Percentiles rank a stretch among this genome's conserved stretches.
These are phyloP conservation scores for Paramisgurnus dabryanus DNA, from an alignment of 2,113 vertebrate species.

Conservation along the genomic window DNA sequence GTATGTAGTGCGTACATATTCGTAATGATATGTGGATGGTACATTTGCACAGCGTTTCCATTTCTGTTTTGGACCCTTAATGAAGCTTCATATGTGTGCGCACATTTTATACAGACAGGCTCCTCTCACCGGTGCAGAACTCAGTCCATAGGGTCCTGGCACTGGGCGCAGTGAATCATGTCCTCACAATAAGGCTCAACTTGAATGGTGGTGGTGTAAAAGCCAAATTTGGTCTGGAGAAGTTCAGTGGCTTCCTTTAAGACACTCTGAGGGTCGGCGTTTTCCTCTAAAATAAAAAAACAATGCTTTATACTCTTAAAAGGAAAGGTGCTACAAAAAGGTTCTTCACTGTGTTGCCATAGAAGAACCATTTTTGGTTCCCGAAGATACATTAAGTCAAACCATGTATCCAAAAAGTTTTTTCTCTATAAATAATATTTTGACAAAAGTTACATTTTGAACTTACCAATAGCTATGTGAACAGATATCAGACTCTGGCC, in stretches of 20 bases:
- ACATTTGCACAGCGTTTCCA: slow-evolving; percentile 42
- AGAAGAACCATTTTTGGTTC: too few species aligned
- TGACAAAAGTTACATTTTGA: slow-evolving; percentile 22
- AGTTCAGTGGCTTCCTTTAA: slow-evolving; percentile 81
- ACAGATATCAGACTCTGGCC: slow-evolving; percentile 80
- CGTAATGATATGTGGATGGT: slow-evolving; percentile 34
- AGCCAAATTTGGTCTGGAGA: slow-evolving; percentile 86
- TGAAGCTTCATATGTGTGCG: slow-evolving; percentile 41
- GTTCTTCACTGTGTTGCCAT: too few species aligned
- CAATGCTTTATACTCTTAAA: neutral
- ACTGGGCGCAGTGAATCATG: slow-evolving; percentile 81
- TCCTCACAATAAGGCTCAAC: slow-evolving; percentile 85
- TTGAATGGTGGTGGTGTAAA: slow-evolving; percentile 87
- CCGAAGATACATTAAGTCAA: too few species aligned
- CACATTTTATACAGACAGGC: slow-evolving; percentile 32
- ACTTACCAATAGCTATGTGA: slow-evolving; percentile 86
- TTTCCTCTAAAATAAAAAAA: slow-evolving; percentile 72
- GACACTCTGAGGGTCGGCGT: slow-evolving; percentile 76
- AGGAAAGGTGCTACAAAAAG: neutral
- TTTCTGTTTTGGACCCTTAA: slow-evolving; percentile 30
- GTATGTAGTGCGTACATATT: slow-evolving; percentile 18
- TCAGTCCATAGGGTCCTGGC: slow-evolving; percentile 82
- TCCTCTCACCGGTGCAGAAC: neutral
- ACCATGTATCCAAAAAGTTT: too few species aligned
- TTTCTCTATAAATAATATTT: neutral